Percentiles rank a stretch among this genome's conserved stretches.
Conservation (phyloP, 2,888 invertebrate species). For the Drosophila villosipedis region DNA sequence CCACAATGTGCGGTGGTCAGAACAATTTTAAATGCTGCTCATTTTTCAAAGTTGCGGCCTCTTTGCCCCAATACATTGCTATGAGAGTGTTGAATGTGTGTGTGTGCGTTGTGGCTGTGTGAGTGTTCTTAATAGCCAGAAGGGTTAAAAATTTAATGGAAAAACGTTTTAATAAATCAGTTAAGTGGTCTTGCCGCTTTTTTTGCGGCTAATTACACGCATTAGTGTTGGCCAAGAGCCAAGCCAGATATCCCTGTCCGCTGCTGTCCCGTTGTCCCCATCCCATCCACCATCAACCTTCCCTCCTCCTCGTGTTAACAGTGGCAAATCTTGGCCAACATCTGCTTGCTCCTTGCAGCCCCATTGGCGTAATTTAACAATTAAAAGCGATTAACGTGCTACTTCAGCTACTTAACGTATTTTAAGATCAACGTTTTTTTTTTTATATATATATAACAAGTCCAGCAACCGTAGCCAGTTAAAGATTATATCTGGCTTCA, state of each 20-base stretch:
- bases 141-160: slow-evolving; percentile 82
- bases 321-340: slow-evolving; percentile 14
- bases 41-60: slow-evolving; percentile 74
- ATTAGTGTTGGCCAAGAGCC: slow-evolving; percentile 71
- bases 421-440: slow-evolving; percentile 28
- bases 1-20: slow-evolving; percentile 55
- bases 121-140: slow-evolving; percentile 77
- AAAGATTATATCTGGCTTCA: slow-evolving; percentile 23
- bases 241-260: slow-evolving; percentile 26
- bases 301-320: slow-evolving; percentile 55
- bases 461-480: slow-evolving; percentile 6
- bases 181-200: slow-evolving; percentile 82
- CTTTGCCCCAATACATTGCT: slow-evolving; percentile 50
- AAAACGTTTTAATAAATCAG: slow-evolving; percentile 81
- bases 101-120: slow-evolving; percentile 36
- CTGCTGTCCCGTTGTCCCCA: neutral
- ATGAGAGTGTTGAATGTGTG: slow-evolving; percentile 33
- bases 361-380: slow-evolving; percentile 80
- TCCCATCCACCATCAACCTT: neutral
- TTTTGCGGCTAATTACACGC: slow-evolving; percentile 82
- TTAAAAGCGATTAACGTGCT: slow-evolving; percentile 78
- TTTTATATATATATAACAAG: slow-evolving; percentile 24
- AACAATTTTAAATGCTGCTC: slow-evolving; percentile 77
- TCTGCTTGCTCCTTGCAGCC: neutral
- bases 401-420: slow-evolving; percentile 65